Conservation (phyloP, 2,113 vertebrate species). For the Archilochus colubris region DNA sequence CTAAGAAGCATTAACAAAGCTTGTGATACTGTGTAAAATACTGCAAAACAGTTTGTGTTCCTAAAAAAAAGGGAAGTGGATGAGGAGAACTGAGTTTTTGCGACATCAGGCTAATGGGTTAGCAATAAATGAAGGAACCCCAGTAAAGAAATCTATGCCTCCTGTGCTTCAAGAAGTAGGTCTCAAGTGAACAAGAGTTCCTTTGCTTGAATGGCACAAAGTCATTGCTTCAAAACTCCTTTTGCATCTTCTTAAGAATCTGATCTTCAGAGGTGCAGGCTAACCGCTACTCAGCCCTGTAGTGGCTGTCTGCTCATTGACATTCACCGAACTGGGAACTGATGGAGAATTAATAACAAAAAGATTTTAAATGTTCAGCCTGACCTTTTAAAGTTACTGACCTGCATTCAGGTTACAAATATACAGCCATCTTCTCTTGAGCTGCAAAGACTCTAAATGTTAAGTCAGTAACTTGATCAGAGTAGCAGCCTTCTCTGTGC, state of each 20-base stretch:
- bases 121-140: not conserved
- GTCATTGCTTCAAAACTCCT: not conserved
- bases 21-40: not conserved
- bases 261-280: not conserved
- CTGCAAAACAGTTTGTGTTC: not conserved
- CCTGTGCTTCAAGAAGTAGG: not conserved
- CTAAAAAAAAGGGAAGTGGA: not conserved
- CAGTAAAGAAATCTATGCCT: not conserved
- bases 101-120: not conserved
- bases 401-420: slow-evolving; percentile 55
- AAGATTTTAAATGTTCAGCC: not conserved
- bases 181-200: not conserved
- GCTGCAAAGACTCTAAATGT: slow-evolving; percentile 31
- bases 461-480: slow-evolving; percentile 33
- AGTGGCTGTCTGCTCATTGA: not conserved
- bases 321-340: not conserved
- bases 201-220: not conserved
- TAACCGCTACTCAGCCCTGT: not conserved
- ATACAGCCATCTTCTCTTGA: slow-evolving; percentile 13
- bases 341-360: slow-evolving; percentile 11
- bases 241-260: not conserved
- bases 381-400: slow-evolving; percentile 56
- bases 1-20: not conserved
- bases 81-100: not conserved
- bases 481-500: not conserved